Evolutionary conservation across 2,113 vertebrate genomes (phyloP).

Genomic region (Prionailurus viverrinus): DNA sequence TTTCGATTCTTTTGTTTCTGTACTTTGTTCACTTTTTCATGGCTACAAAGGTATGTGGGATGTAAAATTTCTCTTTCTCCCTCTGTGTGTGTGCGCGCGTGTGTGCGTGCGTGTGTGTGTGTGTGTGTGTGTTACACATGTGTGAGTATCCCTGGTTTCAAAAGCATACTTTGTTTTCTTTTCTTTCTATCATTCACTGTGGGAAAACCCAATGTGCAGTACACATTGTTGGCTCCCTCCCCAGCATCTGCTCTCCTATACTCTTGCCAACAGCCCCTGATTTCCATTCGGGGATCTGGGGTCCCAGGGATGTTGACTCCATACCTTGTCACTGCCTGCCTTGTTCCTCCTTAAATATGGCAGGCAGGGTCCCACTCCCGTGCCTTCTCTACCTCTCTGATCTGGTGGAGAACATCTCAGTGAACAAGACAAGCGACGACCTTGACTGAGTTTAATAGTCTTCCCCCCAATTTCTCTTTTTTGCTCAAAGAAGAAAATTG

Average conservation of each 20-base stretch:
- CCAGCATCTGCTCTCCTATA: constrained; percentile 44
- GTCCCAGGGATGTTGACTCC: neutral
- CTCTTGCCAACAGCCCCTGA: neutral
- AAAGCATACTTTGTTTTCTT: constrained; percentile 66
- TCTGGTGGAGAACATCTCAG: neutral
- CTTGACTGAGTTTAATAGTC: neutral
- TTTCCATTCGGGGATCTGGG: constrained; percentile 38
- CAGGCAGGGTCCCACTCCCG: neutral
- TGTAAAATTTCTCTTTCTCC: neutral
- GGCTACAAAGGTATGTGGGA: constrained; percentile 57
- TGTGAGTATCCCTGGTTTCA: constrained; percentile 64
- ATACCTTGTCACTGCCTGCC: neutral
- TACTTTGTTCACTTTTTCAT: constrained; percentile 59
- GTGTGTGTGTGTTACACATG: constrained; percentile 12
- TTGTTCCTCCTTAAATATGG: neutral
- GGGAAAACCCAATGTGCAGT: constrained; percentile 53
- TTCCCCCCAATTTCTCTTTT: neutral
- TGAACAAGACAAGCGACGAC: constrained; percentile 11
- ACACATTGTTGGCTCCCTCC: constrained; percentile 66
- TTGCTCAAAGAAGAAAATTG: neutral
- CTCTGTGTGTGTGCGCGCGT: neutral
- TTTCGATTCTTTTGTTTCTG: constrained; percentile 39
- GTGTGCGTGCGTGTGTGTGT: neutral
- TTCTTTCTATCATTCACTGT: constrained; percentile 58
- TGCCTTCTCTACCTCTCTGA: neutral